phyloP scores from a whole-genome alignment of 2,888 invertebrate species.

The Andricus curvator region DNA sequence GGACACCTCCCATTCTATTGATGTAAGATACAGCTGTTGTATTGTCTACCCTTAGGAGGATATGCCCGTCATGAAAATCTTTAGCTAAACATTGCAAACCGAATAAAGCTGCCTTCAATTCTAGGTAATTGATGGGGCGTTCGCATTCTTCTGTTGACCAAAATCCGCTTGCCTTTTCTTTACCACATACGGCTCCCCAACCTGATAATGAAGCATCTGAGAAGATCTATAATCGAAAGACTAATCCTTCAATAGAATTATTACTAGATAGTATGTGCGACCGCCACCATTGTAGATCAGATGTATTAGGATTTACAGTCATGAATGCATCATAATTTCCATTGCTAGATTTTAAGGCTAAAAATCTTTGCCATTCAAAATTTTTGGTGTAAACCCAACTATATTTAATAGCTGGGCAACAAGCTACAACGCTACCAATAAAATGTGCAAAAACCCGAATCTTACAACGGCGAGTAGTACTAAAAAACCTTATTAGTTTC shows the following conservation, averaged over 20 bases:
- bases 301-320: not conserved
- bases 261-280: not conserved
- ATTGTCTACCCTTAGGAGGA: conserved; percentile 49
- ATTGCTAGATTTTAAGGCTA: conserved; percentile 15
- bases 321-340: conserved; percentile 33
- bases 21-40: conserved; percentile 52
- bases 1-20: conserved; percentile 48
- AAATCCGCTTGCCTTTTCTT: conserved; percentile 42
- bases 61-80: conserved; percentile 39
- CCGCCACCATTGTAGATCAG: conserved; percentile 45
- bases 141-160: conserved; percentile 44
- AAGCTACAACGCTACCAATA: conserved; percentile 43
- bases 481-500: conserved; percentile 26
- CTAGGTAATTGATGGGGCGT: conserved; percentile 48
- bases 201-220: conserved; percentile 52
- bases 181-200: conserved; percentile 46
- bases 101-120: conserved; percentile 50
- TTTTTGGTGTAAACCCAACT: conserved; percentile 41
- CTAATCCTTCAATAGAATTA: conserved; percentile 39
- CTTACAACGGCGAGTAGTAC: not conserved
- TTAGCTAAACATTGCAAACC: conserved; percentile 52
- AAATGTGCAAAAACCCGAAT: conserved; percentile 46
- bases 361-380: conserved; percentile 44
- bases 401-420: conserved; percentile 46
- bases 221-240: conserved; percentile 47